phyloP scores from a whole-genome alignment of 2,113 vertebrate species.

The Thryonomys swinderianus region DNA sequence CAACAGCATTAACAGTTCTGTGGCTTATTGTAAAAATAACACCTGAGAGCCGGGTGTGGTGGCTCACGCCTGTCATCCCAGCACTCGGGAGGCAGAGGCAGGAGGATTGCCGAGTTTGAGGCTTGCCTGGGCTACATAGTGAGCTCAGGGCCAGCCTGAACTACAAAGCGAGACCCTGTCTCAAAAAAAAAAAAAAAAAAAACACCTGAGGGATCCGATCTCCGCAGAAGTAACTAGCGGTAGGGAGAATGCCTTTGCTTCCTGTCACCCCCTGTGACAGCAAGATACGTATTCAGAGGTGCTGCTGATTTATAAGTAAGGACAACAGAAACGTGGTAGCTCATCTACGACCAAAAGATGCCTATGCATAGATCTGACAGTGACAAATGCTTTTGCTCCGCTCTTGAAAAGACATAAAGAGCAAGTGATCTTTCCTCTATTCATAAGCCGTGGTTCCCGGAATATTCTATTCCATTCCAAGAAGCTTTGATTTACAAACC shows the following conservation, averaged over 20 bases:
- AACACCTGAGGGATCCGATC: slow-evolving; percentile 59
- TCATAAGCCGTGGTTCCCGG: not conserved
- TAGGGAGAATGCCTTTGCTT: not conserved
- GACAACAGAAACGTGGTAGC: not conserved
- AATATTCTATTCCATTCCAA: not conserved
- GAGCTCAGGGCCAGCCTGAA: too few species aligned
- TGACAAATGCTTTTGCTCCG: slow-evolving; percentile 33
- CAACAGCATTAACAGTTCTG: slow-evolving; percentile 45
- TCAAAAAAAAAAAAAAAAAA: too few species aligned
- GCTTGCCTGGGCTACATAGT: too few species aligned
- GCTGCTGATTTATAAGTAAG: not conserved
- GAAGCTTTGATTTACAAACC: not conserved
- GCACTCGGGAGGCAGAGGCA: too few species aligned
- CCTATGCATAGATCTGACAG: slow-evolving; percentile 55
- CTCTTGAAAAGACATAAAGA: slow-evolving; percentile 46
- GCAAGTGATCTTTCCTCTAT: not conserved
- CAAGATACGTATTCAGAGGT: not conserved
- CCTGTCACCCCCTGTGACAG: slow-evolving; percentile 11
- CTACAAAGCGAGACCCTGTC: too few species aligned
- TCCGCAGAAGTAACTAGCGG: slow-evolving; percentile 23
- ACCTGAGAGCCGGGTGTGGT: too few species aligned
- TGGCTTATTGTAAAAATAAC: slow-evolving; percentile 68
- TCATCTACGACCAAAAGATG: not conserved
- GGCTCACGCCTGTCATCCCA: too few species aligned
- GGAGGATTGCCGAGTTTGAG: too few species aligned